These are phyloP conservation scores for Micropterix aruncella DNA, from an alignment of 2,888 invertebrate genomes.

Conservation along the genomic window DNA sequence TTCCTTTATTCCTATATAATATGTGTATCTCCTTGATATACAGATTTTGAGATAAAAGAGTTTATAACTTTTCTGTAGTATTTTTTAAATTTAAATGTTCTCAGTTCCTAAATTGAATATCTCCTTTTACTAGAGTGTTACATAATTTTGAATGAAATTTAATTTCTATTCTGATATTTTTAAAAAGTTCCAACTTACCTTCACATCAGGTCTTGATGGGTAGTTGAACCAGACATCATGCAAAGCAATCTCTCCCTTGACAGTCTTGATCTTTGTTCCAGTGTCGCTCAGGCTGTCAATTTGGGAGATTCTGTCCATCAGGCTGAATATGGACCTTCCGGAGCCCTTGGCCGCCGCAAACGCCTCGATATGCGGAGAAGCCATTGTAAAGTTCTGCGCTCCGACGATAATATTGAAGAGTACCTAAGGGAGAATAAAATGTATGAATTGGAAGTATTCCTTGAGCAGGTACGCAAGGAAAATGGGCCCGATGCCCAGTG, in stretches of 20 bases:
- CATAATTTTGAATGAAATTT: not conserved
- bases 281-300: conserved; percentile 53
- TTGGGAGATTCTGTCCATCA: conserved; percentile 53
- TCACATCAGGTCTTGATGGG: conserved; percentile 61
- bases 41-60: too few relatives aligned
- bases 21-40: too few relatives aligned
- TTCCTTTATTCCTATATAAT: too few relatives aligned
- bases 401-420: conserved; percentile 64
- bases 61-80: too few relatives aligned
- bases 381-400: conserved; percentile 62
- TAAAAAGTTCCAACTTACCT: conserved; percentile 23
- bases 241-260: conserved; percentile 53
- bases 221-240: conserved; percentile 60
- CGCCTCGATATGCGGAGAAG: conserved; percentile 60
- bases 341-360: conserved; percentile 60
- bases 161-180: not conserved
- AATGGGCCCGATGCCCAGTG: too few relatives aligned
- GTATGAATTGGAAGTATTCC: too few relatives aligned
- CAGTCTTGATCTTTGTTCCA: conserved; percentile 34
- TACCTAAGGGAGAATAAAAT: conserved; percentile 29
- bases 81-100: too few relatives aligned
- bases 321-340: conserved; percentile 52
- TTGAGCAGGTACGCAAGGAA: too few relatives aligned
- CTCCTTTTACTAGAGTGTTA: not conserved
- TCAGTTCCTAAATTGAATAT: too few relatives aligned